Conservation (phyloP, 2,888 invertebrate species). For the Callyntrura guangdongensis region DNA sequence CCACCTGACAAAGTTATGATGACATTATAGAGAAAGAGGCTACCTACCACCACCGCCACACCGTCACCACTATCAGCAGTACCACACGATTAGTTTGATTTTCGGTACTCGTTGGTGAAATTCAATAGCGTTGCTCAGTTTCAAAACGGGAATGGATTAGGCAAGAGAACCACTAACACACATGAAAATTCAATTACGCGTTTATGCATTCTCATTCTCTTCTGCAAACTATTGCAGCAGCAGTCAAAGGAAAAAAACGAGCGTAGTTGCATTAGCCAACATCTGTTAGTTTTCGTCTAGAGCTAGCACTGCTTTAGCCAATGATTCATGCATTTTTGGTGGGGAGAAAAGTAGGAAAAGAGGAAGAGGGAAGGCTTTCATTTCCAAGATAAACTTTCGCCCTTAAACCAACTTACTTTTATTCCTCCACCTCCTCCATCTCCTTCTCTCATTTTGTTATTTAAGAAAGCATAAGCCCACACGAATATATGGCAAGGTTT, state of each 20-base stretch:
- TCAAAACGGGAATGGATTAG: conserved; percentile 11
- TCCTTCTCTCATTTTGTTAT: conserved; percentile 1
- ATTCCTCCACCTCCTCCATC: no score
- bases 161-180: conserved; percentile 31
- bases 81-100: background rate
- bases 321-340: conserved; percentile 65
- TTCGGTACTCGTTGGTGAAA: background rate
- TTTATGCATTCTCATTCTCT: conserved; percentile 51
- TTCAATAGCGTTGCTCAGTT: conserved; percentile 18
- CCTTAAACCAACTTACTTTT: conserved; percentile 54
- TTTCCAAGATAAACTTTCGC: conserved; percentile 55
- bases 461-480: background rate
- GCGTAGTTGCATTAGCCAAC: conserved; percentile 44
- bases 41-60: background rate
- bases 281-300: conserved; percentile 46
- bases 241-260: conserved; percentile 40
- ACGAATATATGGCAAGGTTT: conserved; percentile 17
- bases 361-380: conserved; percentile 49
- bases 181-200: conserved; percentile 53
- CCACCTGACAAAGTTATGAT: conserved; percentile 7
- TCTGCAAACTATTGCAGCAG: conserved; percentile 41
- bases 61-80: background rate
- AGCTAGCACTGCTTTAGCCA: background rate
- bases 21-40: background rate
- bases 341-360: conserved; percentile 9